Conservation (phyloP, 2,113 vertebrate genomes). For the Prinia subflava region DNA sequence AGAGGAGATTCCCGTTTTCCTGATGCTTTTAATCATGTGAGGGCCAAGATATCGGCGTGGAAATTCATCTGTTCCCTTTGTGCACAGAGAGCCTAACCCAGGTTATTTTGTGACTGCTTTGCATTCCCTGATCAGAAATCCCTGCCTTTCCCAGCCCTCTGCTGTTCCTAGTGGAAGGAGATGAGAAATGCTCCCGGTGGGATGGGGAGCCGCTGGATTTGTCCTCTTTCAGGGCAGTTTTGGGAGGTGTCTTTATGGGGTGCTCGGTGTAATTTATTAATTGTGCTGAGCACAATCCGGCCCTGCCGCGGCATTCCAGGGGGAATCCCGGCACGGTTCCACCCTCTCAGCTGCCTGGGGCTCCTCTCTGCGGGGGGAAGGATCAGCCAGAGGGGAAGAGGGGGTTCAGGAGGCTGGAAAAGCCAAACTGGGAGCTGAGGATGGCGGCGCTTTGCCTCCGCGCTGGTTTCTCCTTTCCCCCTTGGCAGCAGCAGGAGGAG, state of each 20-base stretch:
- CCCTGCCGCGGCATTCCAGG: not conserved
- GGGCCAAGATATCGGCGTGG: not conserved
- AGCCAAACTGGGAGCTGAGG: not conserved
- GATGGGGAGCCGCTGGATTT: not conserved
- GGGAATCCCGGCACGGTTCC: not conserved
- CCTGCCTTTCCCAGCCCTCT: conserved; percentile 1
- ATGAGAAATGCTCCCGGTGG: not conserved
- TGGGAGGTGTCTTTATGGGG: not conserved
- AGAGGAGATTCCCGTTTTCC: conserved; percentile 44
- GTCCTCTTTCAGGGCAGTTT: not conserved
- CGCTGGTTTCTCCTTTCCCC: not conserved
- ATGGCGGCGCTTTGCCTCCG: not conserved
- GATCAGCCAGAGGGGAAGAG: not conserved
- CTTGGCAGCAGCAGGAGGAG: not conserved
- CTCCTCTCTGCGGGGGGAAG: not conserved
- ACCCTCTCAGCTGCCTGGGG: not conserved
- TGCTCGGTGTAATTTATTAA: not conserved
- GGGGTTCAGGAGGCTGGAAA: not conserved
- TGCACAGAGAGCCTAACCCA: not conserved
- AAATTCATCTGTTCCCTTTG: conserved; percentile 38
- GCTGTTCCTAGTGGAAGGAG: conserved; percentile 51
- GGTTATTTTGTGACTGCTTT: conserved; percentile 6
- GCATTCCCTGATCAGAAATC: not conserved
- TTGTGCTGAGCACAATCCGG: not conserved
- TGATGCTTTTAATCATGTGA: conserved; percentile 18